Evolutionary conservation across 2,113 vertebrate species (phyloP).

Genomic region (Oryzias celebensis): DNA sequence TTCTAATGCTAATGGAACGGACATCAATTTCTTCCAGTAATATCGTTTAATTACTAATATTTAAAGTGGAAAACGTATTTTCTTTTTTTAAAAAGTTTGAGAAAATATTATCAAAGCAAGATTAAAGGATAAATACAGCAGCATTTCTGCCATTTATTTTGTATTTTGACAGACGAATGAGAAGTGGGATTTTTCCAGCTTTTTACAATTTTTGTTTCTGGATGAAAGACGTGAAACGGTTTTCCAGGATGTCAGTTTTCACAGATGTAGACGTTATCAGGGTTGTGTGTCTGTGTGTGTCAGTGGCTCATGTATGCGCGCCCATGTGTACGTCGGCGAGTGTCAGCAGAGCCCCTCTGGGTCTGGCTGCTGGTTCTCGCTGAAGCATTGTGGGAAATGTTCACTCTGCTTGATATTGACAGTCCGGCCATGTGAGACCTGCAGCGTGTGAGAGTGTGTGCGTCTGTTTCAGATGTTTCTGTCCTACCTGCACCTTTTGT

Average conservation of each 20-base stretch:
- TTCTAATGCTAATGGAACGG: too few relatives aligned
- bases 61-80: too few relatives aligned
- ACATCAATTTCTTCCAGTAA: too few relatives aligned
- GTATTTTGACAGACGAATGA: too few relatives aligned
- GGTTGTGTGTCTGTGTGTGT: conserved; percentile 26
- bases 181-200: too few relatives aligned
- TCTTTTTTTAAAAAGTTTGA: too few relatives aligned
- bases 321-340: conserved; percentile 44
- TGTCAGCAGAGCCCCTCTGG: conserved; percentile 61
- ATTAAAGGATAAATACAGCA: too few relatives aligned
- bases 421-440: conserved; percentile 68
- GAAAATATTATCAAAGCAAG: too few relatives aligned
- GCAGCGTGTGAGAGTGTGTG: conserved; percentile 48
- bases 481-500: conserved; percentile 71
- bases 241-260: background rate
- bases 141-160: too few relatives aligned
- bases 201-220: too few relatives aligned
- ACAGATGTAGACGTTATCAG: conserved; percentile 38
- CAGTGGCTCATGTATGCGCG: conserved; percentile 21
- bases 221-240: too few relatives aligned
- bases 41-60: too few relatives aligned
- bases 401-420: conserved; percentile 76
- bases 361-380: conserved; percentile 62
- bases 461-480: conserved; percentile 46
- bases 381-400: conserved; percentile 71